phyloP scores from a whole-genome alignment of 2,113 vertebrate species.

The Crypturellus undulatus region DNA sequence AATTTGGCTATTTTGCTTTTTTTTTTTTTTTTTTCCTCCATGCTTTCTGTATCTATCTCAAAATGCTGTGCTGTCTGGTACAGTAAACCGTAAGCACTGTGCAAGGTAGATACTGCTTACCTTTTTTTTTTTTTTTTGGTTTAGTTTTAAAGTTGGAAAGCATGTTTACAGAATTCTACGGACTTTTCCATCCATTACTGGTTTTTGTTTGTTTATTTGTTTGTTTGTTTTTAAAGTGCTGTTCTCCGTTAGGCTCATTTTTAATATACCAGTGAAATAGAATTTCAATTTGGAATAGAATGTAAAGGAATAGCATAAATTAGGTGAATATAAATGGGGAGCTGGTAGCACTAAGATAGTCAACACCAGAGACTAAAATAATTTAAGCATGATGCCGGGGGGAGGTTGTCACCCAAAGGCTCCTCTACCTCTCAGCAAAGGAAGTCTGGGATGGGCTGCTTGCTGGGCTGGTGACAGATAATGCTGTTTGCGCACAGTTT shows the following conservation, averaged over 20 bases:
- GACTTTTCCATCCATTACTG: constrained; percentile 10
- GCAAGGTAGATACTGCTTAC: too few species aligned
- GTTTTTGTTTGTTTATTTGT: neutral
- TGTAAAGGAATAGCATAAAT: constrained; percentile 28
- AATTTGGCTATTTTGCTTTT: neutral
- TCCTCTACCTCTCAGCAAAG: neutral
- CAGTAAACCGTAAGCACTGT: too few species aligned
- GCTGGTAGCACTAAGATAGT: neutral
- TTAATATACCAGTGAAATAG: constrained; percentile 23
- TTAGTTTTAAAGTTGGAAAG: neutral
- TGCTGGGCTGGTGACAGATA: neutral
- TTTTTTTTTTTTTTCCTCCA: neutral
- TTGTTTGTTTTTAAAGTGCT: neutral
- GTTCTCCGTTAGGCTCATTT: constrained; percentile 9
- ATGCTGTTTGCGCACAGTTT: neutral
- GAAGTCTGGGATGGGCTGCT: neutral
- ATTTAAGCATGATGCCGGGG: neutral
- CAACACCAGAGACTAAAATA: neutral
- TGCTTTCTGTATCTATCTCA: too few species aligned
- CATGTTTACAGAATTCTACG: constrained; percentile 25
- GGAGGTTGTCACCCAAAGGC: neutral
- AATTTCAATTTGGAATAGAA: constrained; percentile 7
- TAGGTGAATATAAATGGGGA: constrained; percentile 1
- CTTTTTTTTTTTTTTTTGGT: neutral
- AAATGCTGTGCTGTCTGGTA: too few species aligned